These are phyloP conservation scores for Chrysaora quinquecirrha DNA, from an alignment of 30 jellyfish, hydroid and myxozoan species.

Conservation along the genomic window DNA sequence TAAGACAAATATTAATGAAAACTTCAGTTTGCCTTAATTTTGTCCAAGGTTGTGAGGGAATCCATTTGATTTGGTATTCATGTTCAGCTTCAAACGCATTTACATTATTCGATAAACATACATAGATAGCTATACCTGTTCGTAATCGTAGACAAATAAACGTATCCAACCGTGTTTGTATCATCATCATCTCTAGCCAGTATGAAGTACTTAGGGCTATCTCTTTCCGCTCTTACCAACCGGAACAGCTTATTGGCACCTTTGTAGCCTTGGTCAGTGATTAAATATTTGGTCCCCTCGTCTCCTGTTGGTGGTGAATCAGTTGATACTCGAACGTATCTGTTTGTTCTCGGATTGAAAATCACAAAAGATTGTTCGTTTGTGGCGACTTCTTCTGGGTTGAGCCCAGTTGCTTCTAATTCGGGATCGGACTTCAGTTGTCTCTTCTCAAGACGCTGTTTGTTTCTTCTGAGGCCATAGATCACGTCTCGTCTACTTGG, in stretches of 20 bases:
- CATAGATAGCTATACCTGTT: too few species aligned
- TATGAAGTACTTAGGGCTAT: background rate
- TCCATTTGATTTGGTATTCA: too few species aligned
- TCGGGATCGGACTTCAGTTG: background rate
- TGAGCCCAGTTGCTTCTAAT: constrained; percentile 4
- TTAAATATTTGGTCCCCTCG: background rate
- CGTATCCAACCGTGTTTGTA: background rate
- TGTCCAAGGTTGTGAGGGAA: too few species aligned
- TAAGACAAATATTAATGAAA: too few species aligned
- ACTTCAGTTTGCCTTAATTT: too few species aligned
- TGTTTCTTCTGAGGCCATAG: too few species aligned
- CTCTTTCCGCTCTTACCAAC: background rate
- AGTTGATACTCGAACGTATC: background rate
- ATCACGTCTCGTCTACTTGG: too few species aligned
- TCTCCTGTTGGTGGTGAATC: background rate
- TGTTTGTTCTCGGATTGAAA: constrained; percentile 8
- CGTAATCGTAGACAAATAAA: constrained; percentile 12
- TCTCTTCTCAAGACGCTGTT: too few species aligned
- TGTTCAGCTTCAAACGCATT: too few species aligned
- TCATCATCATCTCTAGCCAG: background rate
- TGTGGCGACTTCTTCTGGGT: constrained; percentile 9
- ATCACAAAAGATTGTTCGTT: background rate
- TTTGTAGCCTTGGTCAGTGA: background rate
- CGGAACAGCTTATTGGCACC: constrained; percentile 6
- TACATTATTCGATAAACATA: too few species aligned